These are phyloP conservation scores for Carassius carassius DNA, from an alignment of 2,113 vertebrate genomes.

Conservation along the genomic window DNA sequence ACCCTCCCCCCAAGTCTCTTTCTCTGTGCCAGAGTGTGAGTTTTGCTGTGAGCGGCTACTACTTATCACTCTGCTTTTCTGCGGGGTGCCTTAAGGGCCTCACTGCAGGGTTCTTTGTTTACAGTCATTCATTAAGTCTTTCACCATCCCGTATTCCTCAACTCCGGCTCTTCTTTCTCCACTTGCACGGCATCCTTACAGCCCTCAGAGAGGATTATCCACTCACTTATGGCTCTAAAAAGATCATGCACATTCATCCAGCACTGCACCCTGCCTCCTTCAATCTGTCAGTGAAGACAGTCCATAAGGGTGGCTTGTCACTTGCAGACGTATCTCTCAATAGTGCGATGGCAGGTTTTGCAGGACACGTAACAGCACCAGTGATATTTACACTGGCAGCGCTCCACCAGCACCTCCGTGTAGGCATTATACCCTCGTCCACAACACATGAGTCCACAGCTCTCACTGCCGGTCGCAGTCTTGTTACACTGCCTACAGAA, in stretches of 20 bases:
- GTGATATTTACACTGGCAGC: conserved; percentile 78
- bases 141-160: background rate
- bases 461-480: conserved; percentile 68
- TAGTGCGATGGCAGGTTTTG: conserved; percentile 71
- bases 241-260: conserved; percentile 17
- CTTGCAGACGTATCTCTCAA: conserved; percentile 77
- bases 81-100: conserved; percentile 23
- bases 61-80: conserved; percentile 35
- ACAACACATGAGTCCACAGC: conserved; percentile 78
- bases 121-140: conserved; percentile 41
- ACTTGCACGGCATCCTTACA: conserved; percentile 5
- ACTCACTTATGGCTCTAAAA: conserved; percentile 23
- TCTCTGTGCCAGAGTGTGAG: conserved; percentile 5
- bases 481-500: conserved; percentile 77
- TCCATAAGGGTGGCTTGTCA: conserved; percentile 40
- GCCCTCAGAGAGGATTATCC: conserved; percentile 13
- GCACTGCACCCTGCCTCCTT: background rate
- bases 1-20: conserved; percentile 14
- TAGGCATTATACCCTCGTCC: conserved; percentile 79
- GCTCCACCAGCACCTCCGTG: conserved; percentile 73
- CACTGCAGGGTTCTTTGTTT: conserved; percentile 38
- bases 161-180: conserved; percentile 17
- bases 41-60: conserved; percentile 1
- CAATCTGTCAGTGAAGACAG: background rate
- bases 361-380: conserved; percentile 83